Conservation (phyloP, 2,888 invertebrate genomes). For the Pasiphila rectangulata region DNA sequence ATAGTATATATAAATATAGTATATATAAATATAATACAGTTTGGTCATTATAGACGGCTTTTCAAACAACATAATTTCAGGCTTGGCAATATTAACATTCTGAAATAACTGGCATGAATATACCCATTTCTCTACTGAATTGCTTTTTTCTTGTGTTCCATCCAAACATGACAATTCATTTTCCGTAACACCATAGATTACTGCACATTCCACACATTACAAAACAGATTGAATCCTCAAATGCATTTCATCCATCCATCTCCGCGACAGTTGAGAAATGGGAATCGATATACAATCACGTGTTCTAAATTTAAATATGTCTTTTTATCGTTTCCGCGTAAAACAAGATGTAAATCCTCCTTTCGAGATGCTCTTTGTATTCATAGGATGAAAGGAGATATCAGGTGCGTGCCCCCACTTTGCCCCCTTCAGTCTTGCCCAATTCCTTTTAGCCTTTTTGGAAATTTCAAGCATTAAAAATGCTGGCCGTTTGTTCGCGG, state of each 20-base stretch:
- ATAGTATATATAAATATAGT: too few species aligned
- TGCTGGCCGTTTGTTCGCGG: slow-evolving; percentile 45
- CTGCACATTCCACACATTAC: slow-evolving; percentile 27
- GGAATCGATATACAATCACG: slow-evolving; percentile 35
- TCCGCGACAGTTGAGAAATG: slow-evolving; percentile 31
- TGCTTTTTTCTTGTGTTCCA: too few species aligned
- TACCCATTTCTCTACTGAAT: too few species aligned
- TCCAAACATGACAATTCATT: slow-evolving; percentile 13
- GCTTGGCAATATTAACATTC: too few species aligned
- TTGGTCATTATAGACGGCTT: too few species aligned
- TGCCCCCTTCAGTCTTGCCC: slow-evolving; percentile 19
- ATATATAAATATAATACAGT: too few species aligned
- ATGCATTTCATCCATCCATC: slow-evolving; percentile 30
- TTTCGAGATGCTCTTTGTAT: slow-evolving; percentile 64
- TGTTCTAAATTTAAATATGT: slow-evolving; percentile 33
- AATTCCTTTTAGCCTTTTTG: slow-evolving; percentile 41
- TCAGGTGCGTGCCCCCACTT: slow-evolving; percentile 53
- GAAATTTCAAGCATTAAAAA: slow-evolving; percentile 64
- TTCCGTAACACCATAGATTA: slow-evolving; percentile 13
- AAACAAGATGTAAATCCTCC: slow-evolving; percentile 35
- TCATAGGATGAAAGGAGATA: slow-evolving; percentile 60
- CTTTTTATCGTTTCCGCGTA: slow-evolving; percentile 29
- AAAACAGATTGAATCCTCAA: slow-evolving; percentile 33
- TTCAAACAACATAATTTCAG: too few species aligned
- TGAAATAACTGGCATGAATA: too few species aligned